Percentiles rank a stretch among this genome's conserved stretches.
Conservation (phyloP, 2,113 vertebrate genomes). For the Eubucco bourcierii region DNA sequence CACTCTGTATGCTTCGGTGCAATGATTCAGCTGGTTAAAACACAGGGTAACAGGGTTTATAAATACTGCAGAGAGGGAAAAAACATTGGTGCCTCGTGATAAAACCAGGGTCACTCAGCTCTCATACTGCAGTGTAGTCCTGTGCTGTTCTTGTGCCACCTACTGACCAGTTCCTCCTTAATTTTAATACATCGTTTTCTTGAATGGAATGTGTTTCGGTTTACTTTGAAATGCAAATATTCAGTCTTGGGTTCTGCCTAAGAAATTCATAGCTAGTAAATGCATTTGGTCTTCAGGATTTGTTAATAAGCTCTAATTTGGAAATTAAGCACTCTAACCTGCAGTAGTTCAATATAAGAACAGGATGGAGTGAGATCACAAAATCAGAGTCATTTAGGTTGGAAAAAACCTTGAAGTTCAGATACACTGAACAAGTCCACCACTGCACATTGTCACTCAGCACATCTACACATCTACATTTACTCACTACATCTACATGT, state of each 20-base stretch:
- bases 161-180: slow-evolving; percentile 23
- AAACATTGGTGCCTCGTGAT: neutral
- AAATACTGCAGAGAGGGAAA: neutral
- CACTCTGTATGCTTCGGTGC: neutral
- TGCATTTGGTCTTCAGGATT: neutral
- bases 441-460: too few species aligned
- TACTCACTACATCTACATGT: too few species aligned
- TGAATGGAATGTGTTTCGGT: neutral
- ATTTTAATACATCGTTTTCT: neutral
- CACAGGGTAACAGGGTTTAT: neutral
- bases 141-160: slow-evolving; percentile 64
- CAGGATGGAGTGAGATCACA: neutral
- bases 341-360: neutral
- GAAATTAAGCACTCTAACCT: neutral
- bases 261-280: neutral
- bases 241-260: neutral
- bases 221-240: neutral
- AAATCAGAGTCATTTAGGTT: too few species aligned
- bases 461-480: too few species aligned
- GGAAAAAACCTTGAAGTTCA: too few species aligned
- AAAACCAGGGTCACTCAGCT: rapidly evolving
- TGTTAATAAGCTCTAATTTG: neutral
- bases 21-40: neutral
- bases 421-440: too few species aligned
- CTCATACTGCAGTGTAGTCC: neutral